Conservation (phyloP, 2,797 vertebrate species). For the Tapirus indicus region DNA sequence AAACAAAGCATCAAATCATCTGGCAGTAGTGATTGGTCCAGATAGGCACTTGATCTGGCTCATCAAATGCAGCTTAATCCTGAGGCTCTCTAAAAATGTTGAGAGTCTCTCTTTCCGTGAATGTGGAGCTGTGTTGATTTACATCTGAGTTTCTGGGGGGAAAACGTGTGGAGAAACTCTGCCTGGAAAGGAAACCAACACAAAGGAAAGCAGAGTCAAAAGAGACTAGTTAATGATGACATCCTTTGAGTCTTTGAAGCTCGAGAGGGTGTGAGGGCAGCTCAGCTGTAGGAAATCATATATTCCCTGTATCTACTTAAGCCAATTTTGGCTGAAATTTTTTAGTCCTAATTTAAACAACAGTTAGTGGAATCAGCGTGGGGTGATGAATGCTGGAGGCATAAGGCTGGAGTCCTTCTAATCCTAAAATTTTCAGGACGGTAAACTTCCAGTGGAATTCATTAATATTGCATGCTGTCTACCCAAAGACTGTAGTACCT, state of each 20-base stretch:
- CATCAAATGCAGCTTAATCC: not conserved
- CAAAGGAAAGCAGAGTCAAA: not conserved
- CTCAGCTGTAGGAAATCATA: not conserved
- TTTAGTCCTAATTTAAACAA: not conserved
- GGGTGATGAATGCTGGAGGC: not conserved
- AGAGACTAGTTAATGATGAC: not conserved
- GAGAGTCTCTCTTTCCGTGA: not conserved
- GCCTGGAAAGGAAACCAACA: slow-evolving; percentile 6
- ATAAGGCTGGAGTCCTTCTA: not conserved
- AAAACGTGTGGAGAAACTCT: not conserved
- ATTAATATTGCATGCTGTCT: not conserved
- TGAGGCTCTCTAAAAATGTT: not conserved
- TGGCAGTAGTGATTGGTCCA: not conserved
- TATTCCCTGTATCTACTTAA: not conserved
- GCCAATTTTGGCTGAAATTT: not conserved
- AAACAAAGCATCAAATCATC: not conserved
- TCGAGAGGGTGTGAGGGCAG: not conserved
- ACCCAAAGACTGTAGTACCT: not conserved
- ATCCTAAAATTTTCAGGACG: not conserved
- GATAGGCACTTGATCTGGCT: not conserved
- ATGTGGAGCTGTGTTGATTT: not conserved
- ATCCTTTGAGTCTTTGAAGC: not conserved
- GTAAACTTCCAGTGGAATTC: not conserved
- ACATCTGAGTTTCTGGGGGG: not conserved
- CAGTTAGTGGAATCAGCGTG: not conserved